Base-by-base conservation (phyloP, 30 jellyfish, hydroid and myxozoan genomes). In the Pelagia noctiluca region DNA sequence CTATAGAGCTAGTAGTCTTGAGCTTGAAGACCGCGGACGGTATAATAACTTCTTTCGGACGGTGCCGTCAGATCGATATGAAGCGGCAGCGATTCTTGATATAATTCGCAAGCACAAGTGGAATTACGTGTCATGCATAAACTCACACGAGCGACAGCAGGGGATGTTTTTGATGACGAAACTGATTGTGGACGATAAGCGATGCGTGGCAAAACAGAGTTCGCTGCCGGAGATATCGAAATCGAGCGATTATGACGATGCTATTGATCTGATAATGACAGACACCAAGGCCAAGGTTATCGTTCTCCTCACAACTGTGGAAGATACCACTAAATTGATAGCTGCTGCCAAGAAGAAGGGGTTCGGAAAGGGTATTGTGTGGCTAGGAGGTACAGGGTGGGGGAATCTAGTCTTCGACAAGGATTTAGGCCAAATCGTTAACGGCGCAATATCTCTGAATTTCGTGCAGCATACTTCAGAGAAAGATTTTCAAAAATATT, bases 21-120 rank as follows among this genome's bases (percentile, higher is more conserved):
- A 75, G 28, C 63, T 87, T 37, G 96, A 87, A 49, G 85, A 87
- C 75, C 60, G 88, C 18, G 96, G 90, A 11, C 82, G 81, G 63
- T 87, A 87, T 60, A 34, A 49, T 12, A 87, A 76, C 49, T 87
- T 87, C 73, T 87, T 63, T 63, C 77, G 96, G 24, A 87, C 96
- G 13, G 96, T 76, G 12, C 96, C 96, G n/a, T 87, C 91, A 38
- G 96, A 87, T 36, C 90, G 96, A 76, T 77, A 46, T 69, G 91
- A 75, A 60, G 96, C 78, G 2, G 32, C 30, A 38, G 96, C 96
- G 35, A 50, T 87, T 7, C 52, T 54, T 7, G 96, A 87, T 37
- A 46, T 87, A 24, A 36, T 87, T 21, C 36, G 50, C n/a, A 54
- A 53, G 24, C 67, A 49, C 50, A 64, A 77, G 53, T 87, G 96